Percentiles rank a stretch among this genome's conserved stretches.
Conservation (phyloP, 2,797 vertebrate species). For the Pelodytes ibericus region DNA sequence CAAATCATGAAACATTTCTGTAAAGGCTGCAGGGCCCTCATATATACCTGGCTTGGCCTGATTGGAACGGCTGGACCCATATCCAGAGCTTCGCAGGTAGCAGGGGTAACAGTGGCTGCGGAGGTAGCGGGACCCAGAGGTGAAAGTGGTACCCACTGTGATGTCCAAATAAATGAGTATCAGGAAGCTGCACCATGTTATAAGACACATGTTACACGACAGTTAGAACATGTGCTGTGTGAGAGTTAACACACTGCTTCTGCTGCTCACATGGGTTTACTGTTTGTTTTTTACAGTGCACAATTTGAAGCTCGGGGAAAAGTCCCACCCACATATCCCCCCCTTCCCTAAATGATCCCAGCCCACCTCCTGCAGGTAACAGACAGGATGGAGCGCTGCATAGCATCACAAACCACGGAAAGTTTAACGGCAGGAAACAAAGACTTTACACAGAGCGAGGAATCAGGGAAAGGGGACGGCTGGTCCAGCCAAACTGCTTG, state of each 20-base stretch:
- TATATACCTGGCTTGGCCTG: slow-evolving; percentile 73
- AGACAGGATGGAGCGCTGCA: slow-evolving; percentile 41
- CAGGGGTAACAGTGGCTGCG: slow-evolving; percentile 85
- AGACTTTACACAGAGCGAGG: too few species aligned
- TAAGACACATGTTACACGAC: slow-evolving; percentile 56
- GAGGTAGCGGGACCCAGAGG: slow-evolving; percentile 68
- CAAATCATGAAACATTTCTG: too few species aligned
- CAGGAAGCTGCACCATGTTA: neutral
- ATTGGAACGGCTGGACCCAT: slow-evolving; percentile 62
- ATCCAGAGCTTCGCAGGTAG: slow-evolving; percentile 69
- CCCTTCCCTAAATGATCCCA: slow-evolving; percentile 55
- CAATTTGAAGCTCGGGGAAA: neutral
- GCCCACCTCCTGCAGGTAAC: slow-evolving; percentile 66
- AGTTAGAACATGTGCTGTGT: neutral
- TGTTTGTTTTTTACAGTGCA: slow-evolving; percentile 35
- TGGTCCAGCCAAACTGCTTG: slow-evolving; percentile 15
- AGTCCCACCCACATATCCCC: slow-evolving; percentile 47
- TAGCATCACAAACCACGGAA: slow-evolving; percentile 45
- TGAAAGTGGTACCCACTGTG: slow-evolving; percentile 61
- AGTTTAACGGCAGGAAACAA: slow-evolving; percentile 24
- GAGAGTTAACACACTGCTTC: neutral
- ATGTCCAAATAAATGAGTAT: slow-evolving; percentile 62
- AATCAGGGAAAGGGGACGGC: too few species aligned
- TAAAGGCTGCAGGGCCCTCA: too few species aligned
- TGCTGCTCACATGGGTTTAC: slow-evolving; percentile 5